Evolutionary conservation across 2,113 vertebrate species (phyloP), one percentile per base, ranked within the genome.

Genomic region (Crotophaga sulcirostris): DNA sequence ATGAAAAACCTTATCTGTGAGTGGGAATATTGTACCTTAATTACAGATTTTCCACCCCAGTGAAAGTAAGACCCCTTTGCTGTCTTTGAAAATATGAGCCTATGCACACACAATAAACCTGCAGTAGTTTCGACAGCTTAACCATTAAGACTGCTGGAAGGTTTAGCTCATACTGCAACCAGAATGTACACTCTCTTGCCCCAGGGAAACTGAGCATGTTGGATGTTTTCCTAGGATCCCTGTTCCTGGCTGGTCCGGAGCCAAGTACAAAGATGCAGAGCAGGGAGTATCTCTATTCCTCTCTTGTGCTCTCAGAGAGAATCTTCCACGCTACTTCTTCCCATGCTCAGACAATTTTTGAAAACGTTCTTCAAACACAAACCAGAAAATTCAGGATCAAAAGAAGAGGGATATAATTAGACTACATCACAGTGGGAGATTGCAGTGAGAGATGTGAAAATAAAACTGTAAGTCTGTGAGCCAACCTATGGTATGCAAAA

Each of bases 201-300:
- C 4, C 0, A 0, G 44, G 83, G 72, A 88, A 76, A 55, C 21
- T 11, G 51, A 64, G 24, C 44, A 20, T 20, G 12, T 54, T 82
- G 52, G 47, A 70, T 90, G 66, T 84, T 94, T 94, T 95, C 52
- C 94, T 89, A 74, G 49, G 10, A 80, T 85, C 73, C 47, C 42
- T 86, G 26, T 67, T 81, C 38, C 55, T 70, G 3, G 0, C 52
- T 93, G 86, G 23, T 90, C 55, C 54, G 77, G 59, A 95, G 64
- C 59, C 86, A 93, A 74, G 20, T 67, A 47, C 33, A 51, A 51
- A 52, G 72, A 51, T 55, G 12, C 19, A 63, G n/a, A 80, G 26
- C 24, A 55, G 31, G 51, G 33, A 83, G 29, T 8, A 42, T 87
- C 11, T 29, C 52, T 54, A 8, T 77, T 18, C 84, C 47, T 89